Percentiles rank a stretch among this genome's conserved stretches.
Evolutionary conservation across 2,888 invertebrate genomes (phyloP).

Genomic region (Maniola hyperantus): DNA sequence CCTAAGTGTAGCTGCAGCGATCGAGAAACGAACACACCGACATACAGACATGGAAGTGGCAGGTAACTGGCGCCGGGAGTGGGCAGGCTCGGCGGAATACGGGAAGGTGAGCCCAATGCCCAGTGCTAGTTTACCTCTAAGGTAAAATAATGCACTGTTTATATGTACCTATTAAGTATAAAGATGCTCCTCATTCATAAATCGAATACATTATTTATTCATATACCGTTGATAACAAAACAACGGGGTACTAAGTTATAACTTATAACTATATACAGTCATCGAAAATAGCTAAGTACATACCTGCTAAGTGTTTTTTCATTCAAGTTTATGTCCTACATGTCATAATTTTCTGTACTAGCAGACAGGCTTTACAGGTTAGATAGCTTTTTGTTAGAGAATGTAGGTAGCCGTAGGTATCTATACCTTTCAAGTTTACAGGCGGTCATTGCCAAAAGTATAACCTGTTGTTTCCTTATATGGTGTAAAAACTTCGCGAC

Average conservation of each 20-base stretch:
- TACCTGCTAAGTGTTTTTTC: background rate
- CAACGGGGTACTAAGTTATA: background rate
- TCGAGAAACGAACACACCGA: constrained; percentile 52
- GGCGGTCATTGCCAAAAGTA: constrained; percentile 78
- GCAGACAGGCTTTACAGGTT: constrained; percentile 11
- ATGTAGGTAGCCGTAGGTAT: background rate
- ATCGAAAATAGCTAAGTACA: background rate
- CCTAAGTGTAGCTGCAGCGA: constrained; percentile 75
- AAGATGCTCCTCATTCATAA: background rate
- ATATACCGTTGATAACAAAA: no score
- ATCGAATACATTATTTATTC: background rate
- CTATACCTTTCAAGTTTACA: constrained; percentile 44
- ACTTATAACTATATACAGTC: no score
- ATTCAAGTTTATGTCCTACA: background rate
- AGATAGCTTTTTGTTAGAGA: constrained; percentile 1
- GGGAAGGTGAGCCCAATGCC: constrained; percentile 67
- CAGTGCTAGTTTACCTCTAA: background rate
- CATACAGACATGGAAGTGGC: constrained; percentile 72
- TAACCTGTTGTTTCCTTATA: constrained; percentile 74
- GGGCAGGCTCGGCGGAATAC: constrained; percentile 78
- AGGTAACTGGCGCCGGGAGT: constrained; percentile 78
- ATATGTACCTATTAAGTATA: background rate
- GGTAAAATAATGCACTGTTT: background rate
- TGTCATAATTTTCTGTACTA: background rate
- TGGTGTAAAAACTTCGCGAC: constrained; percentile 69